These are phyloP conservation scores for Caenorhabditis sp. DNA, from an alignment of 2,888 invertebrate genomes.

Conservation along the genomic window DNA sequence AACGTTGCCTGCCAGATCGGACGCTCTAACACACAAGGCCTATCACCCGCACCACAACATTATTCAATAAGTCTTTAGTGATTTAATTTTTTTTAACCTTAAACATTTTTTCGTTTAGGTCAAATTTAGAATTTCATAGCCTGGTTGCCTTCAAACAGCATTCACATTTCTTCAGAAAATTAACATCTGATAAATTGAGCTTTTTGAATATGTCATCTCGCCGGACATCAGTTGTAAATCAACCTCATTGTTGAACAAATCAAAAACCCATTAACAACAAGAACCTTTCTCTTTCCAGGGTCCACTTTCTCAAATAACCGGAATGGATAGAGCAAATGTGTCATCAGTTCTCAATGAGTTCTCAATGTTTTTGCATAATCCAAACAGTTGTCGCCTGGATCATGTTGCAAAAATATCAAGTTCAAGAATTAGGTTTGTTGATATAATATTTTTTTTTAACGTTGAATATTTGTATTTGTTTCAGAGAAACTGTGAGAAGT, in stretches of 20 bases:
- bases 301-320: slow-evolving; percentile 62
- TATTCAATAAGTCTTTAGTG: no score
- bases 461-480: background rate
- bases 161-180: no score
- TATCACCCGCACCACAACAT: no score
- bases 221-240: background rate
- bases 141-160: no score
- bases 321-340: slow-evolving; percentile 58
- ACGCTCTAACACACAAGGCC: no score
- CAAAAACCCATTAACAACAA: background rate
- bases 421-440: slow-evolving; percentile 46
- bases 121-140: no score
- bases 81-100: no score
- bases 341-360: slow-evolving; percentile 47
- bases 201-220: background rate
- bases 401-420: slow-evolving; percentile 61
- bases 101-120: no score
- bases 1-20: no score
- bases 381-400: slow-evolving; percentile 57
- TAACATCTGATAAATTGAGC: no score
- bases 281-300: slow-evolving; percentile 36
- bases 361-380: slow-evolving; percentile 55
- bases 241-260: no score
- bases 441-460: background rate
- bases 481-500: slow-evolving; percentile 10